Percentiles rank a stretch among this genome's conserved stretches.
Evolutionary conservation across 2,113 vertebrate species (phyloP).

Genomic region (Leptosomus discolor): DNA sequence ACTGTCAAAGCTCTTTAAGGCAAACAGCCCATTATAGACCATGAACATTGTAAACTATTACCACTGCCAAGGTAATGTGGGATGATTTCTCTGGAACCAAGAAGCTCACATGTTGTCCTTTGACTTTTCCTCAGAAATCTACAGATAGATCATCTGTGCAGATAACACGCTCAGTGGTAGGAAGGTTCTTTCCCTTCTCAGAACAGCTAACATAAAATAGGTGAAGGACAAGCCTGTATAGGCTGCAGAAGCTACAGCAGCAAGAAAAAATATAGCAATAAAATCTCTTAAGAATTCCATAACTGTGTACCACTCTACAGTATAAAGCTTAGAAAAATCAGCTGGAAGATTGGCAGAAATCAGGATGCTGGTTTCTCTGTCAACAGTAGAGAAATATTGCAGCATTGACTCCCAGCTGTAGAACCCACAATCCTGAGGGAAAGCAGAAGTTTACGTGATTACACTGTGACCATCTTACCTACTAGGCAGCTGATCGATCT

Average conservation of each 20-base stretch:
- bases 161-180: neutral
- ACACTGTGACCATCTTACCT: neutral
- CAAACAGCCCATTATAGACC: conserved; percentile 34
- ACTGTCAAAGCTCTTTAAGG: conserved; percentile 28
- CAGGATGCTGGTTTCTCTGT: neutral
- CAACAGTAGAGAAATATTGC: neutral
- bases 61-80: neutral
- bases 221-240: neutral
- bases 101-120: conserved; percentile 1
- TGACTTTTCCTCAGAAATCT: conserved; percentile 8
- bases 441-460: neutral
- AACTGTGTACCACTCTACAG: neutral
- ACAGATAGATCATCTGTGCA: neutral
- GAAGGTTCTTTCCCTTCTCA: neutral
- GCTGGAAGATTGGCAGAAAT: neutral
- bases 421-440: neutral
- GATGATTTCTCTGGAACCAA: conserved; percentile 3
- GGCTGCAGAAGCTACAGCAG: neutral
- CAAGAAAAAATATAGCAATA: neutral
- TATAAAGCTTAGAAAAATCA: neutral
- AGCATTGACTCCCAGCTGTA: neutral
- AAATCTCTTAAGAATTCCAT: neutral
- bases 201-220: neutral
- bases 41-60: conserved; percentile 32
- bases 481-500: neutral